These are phyloP conservation scores for Sminthurides aquaticus DNA, from an alignment of 2,888 invertebrate genomes.

Conservation along the genomic window DNA sequence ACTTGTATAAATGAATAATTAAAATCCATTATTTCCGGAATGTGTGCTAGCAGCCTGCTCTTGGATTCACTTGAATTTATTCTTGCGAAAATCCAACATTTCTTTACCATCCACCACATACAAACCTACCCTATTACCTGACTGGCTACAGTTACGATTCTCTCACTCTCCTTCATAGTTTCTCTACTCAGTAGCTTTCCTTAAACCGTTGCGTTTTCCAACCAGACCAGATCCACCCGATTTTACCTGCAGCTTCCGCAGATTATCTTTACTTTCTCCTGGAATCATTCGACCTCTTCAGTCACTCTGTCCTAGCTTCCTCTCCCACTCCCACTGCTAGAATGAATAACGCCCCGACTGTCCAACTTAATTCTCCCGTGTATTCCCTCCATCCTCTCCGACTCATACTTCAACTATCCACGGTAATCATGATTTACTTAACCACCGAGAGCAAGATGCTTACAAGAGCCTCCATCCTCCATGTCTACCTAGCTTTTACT, in stretches of 20 bases:
- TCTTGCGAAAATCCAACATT: no score
- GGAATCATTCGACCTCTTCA: neutral
- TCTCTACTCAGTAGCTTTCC: no score
- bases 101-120: no score
- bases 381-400: neutral
- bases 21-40: slow-evolving; percentile 17
- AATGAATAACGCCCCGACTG: neutral
- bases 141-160: no score
- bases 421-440: neutral
- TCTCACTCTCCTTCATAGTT: no score
- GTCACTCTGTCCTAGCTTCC: neutral
- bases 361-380: neutral
- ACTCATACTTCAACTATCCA: neutral
- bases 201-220: no score
- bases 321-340: neutral
- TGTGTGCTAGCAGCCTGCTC: neutral
- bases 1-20: slow-evolving; percentile 13
- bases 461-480: neutral
- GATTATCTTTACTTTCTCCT: neutral
- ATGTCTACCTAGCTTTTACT: no score
- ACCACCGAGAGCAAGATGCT: neutral
- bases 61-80: neutral
- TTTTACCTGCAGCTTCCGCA: no score
- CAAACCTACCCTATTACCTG: no score
- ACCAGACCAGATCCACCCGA: no score